Evolutionary conservation across 2,888 invertebrate genomes (phyloP), one percentile per base, ranked within the genome.

Genomic region (Drosophila multiciliata): DNA sequence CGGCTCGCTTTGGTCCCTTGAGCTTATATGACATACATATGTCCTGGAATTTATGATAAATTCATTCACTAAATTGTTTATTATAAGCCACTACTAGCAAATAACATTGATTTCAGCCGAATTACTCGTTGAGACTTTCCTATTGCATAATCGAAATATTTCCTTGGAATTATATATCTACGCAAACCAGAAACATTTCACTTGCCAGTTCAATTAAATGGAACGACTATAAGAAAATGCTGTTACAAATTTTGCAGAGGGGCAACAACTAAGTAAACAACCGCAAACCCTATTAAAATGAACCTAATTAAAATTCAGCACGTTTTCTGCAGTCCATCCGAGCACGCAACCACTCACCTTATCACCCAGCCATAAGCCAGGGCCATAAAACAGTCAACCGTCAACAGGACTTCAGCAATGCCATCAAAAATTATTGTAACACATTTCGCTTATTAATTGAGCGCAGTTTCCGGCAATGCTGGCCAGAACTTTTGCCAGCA

Each of bases 231-330:
- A 49, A 52, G 40, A 54, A 40, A 45, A 29, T 52, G 55, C 57
- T n/a, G 38, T 17, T 17, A 20, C 12, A 40, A 68, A 57, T 54
- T 61, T 57, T 58, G 11, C 33, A 64, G 48, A 70, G 49, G 62
- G 66, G 40, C 64, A 50, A 33, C 60, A 66, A 66, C 62, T 50
- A 62, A 73, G 82, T 82, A 78, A 87, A 67, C 72, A 71, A 61
- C 75, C 66, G 60, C 77, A 85, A 68, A 40, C 67, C 53, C 75
- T 78, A 86, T 88, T 90, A 80, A 90, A 80, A 66, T 61, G 49
- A 59, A 73, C 62, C 87, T 83, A 86, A 90, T 90, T 88, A 89
- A 90, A 90, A 90, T 86, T 88, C 89, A 83, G 89, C 90, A 90
- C 90, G 88, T 88, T 78, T 63, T 50, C 53, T 40, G 48, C 63